Evolutionary conservation across 2,888 invertebrate species (phyloP).

Genomic region (Calephelis perditalis): DNA sequence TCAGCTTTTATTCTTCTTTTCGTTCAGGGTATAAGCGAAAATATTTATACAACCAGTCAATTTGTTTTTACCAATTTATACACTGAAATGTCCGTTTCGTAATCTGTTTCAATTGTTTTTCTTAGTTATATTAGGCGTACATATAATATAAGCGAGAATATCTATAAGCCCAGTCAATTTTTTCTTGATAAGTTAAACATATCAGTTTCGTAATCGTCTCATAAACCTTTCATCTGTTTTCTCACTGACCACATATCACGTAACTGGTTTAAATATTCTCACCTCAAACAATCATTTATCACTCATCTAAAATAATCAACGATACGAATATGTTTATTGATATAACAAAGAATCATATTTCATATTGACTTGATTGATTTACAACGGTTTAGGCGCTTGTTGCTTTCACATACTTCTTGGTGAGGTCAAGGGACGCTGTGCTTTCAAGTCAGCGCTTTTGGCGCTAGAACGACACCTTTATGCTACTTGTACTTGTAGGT

Average conservation of each 20-base stretch:
- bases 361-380: constrained; percentile 61
- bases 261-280: constrained; percentile 14
- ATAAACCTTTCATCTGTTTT: constrained; percentile 10
- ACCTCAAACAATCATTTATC: constrained; percentile 29
- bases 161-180: too few species aligned
- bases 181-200: too few species aligned
- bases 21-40: too few species aligned
- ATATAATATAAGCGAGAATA: too few species aligned
- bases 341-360: constrained; percentile 58
- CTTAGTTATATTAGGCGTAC: too few species aligned
- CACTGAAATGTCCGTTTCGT: too few species aligned
- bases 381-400: constrained; percentile 50
- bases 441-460: neutral
- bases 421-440: constrained; percentile 36
- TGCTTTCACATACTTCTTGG: constrained; percentile 64
- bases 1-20: too few species aligned
- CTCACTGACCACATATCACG: neutral
- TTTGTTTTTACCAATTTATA: too few species aligned
- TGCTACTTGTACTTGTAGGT: too few species aligned
- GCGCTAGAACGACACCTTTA: neutral
- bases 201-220: neutral
- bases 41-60: too few species aligned
- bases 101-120: too few species aligned
- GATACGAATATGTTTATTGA: constrained; percentile 45
- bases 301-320: constrained; percentile 48